These are phyloP conservation scores for Vireo altiloquus DNA, from an alignment of 2,113 vertebrate genomes.

Conservation along the genomic window DNA sequence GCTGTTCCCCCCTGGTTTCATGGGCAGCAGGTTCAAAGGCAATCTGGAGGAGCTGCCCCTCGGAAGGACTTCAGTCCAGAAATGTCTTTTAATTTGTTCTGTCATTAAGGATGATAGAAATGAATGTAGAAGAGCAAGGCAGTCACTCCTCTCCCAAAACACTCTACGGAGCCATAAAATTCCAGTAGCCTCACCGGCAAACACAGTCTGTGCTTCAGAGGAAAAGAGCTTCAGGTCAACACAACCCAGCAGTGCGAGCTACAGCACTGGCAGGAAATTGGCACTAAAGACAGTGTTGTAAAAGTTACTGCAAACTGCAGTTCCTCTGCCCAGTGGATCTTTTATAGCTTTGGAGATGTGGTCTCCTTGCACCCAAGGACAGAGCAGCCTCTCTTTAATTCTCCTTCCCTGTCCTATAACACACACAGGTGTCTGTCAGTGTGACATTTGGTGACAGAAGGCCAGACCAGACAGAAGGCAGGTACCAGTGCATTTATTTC, in stretches of 20 bases:
- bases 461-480: too few relatives aligned
- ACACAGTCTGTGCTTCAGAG: accelerated
- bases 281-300: background rate
- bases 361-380: background rate
- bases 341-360: background rate
- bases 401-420: background rate
- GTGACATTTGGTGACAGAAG: background rate
- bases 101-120: background rate
- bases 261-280: background rate
- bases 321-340: background rate
- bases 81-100: background rate
- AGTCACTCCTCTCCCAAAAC: background rate
- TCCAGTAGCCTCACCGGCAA: background rate
- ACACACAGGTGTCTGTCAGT: background rate
- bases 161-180: background rate
- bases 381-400: background rate
- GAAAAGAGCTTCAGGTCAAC: background rate
- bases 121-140: background rate
- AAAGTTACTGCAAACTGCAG: background rate
- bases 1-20: background rate
- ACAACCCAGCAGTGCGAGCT: accelerated
- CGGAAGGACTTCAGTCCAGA: background rate
- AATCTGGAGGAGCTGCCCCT: background rate
- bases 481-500: background rate
- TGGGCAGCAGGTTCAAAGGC: background rate